A percentile compares a stretch with the other conserved stretches of the same genome.
Evolutionary conservation across 2,888 invertebrate species (phyloP).

Genomic region (Thymelicus sylvestris): DNA sequence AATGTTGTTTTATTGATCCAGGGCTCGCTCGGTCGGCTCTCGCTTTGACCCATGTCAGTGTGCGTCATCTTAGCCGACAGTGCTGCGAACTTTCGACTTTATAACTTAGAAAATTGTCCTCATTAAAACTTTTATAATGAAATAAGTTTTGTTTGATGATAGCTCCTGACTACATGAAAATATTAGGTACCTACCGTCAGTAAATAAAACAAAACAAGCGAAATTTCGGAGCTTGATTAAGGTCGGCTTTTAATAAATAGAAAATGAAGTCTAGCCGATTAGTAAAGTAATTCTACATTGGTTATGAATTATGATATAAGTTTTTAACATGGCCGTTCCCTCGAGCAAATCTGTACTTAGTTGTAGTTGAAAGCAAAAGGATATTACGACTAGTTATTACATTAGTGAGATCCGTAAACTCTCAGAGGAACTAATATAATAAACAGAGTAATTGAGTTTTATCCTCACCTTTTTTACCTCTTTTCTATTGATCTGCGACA

Average conservation of each 20-base stretch:
- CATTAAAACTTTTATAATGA: slow-evolving; percentile 17
- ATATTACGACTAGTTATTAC: too few species aligned
- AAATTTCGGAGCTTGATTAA: not conserved
- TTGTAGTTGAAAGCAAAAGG: too few species aligned
- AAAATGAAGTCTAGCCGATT: not conserved
- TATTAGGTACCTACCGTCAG: not conserved
- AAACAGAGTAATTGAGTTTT: too few species aligned
- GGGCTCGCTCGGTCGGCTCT: slow-evolving; percentile 3
- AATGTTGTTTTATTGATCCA: slow-evolving; percentile 32
- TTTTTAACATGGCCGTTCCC: too few species aligned
- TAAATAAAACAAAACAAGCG: not conserved
- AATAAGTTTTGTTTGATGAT: slow-evolving; percentile 9
- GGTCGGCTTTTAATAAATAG: not conserved
- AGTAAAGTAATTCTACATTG: too few species aligned
- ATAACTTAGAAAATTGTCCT: slow-evolving; percentile 12
- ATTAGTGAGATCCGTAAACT: too few species aligned
- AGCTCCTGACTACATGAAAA: slow-evolving; percentile 5
- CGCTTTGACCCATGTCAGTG: slow-evolving; percentile 25
- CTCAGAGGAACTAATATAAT: too few species aligned
- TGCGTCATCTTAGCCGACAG: slow-evolving; percentile 18
- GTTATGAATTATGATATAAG: too few species aligned
- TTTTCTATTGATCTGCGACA: too few species aligned
- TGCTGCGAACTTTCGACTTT: slow-evolving; percentile 11
- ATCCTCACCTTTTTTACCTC: too few species aligned
- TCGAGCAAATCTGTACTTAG: too few species aligned